These are phyloP conservation scores for Gastrophysa polygoni DNA, from an alignment of 2,888 invertebrate genomes.

Conservation along the genomic window DNA sequence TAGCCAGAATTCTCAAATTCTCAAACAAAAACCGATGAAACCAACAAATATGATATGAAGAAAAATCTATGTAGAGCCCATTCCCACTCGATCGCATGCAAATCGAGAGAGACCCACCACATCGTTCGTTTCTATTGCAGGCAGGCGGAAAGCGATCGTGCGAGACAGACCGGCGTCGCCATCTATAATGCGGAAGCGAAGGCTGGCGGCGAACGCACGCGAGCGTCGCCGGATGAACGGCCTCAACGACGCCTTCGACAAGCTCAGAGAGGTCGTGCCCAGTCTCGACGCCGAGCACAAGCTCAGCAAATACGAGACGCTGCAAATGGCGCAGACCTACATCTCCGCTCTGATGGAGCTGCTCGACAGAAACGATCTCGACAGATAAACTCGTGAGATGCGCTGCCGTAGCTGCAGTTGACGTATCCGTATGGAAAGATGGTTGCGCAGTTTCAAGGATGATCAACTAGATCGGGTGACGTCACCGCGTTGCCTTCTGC, in stretches of 20 bases:
- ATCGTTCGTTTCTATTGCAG: constrained; percentile 8
- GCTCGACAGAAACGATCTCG: constrained; percentile 51
- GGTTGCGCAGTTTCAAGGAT: too few relatives aligned
- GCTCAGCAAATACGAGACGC: constrained; percentile 77
- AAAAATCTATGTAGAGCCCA: too few relatives aligned
- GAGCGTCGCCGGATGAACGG: constrained; percentile 76
- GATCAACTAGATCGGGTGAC: too few relatives aligned
- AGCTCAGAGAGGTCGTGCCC: constrained; percentile 71
- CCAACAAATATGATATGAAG: too few relatives aligned
- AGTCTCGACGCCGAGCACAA: constrained; percentile 71
- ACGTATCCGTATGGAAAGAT: too few relatives aligned
- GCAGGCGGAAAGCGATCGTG: constrained; percentile 42
- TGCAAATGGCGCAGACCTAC: constrained; percentile 80
- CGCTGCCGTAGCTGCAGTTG: too few relatives aligned
- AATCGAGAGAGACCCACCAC: not conserved
- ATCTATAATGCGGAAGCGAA: constrained; percentile 64
- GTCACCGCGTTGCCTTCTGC: too few relatives aligned
- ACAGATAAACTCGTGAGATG: constrained; percentile 39
- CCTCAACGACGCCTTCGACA: constrained; percentile 74
- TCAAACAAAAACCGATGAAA: too few relatives aligned
- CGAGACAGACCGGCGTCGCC: constrained; percentile 52
- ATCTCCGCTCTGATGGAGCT: constrained; percentile 72
- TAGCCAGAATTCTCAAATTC: too few relatives aligned
- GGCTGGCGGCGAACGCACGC: constrained; percentile 74
- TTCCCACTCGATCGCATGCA: too few relatives aligned